A percentile compares a stretch with the other conserved stretches of the same genome.
phyloP scores from a whole-genome alignment of 1,140 invertebrate species.

The Nomia melanderi region DNA sequence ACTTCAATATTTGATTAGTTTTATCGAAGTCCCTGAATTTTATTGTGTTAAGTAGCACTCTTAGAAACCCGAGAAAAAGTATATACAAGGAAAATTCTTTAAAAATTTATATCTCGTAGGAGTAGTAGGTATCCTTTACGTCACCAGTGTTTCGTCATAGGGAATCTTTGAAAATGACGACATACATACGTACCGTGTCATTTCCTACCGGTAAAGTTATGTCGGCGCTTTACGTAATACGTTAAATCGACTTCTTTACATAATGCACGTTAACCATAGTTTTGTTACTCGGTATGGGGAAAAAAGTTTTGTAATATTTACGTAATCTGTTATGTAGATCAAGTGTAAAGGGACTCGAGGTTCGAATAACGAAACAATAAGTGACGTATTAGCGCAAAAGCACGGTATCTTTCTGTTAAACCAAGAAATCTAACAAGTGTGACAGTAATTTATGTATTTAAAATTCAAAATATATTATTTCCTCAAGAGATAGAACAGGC shows the following conservation, averaged over 20 bases:
- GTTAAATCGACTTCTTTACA: slow-evolving; percentile 33
- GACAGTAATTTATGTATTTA: too few relatives aligned
- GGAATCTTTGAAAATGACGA: slow-evolving; percentile 3
- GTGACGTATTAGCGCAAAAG: not conserved
- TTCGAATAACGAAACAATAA: too few relatives aligned
- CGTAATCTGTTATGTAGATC: too few relatives aligned
- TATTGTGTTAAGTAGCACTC: not conserved
- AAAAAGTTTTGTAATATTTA: not conserved
- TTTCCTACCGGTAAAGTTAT: slow-evolving; percentile 1
- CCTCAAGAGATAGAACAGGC: too few relatives aligned
- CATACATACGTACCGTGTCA: not conserved
- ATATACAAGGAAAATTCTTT: too few relatives aligned
- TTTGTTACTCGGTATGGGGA: not conserved
- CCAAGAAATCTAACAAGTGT: too few relatives aligned
- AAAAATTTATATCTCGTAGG: too few relatives aligned
- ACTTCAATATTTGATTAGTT: not conserved
- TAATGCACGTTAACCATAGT: slow-evolving; percentile 10
- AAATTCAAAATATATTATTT: too few relatives aligned
- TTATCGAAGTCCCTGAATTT: not conserved
- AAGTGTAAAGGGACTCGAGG: too few relatives aligned
- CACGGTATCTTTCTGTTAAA: not conserved
- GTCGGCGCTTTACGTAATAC: slow-evolving; percentile 29
- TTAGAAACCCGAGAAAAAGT: too few relatives aligned
- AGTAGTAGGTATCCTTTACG: not conserved
- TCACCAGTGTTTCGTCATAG: not conserved